Conservation (phyloP, 2,888 invertebrate genomes). For the Scotopteryx bipunctaria region DNA sequence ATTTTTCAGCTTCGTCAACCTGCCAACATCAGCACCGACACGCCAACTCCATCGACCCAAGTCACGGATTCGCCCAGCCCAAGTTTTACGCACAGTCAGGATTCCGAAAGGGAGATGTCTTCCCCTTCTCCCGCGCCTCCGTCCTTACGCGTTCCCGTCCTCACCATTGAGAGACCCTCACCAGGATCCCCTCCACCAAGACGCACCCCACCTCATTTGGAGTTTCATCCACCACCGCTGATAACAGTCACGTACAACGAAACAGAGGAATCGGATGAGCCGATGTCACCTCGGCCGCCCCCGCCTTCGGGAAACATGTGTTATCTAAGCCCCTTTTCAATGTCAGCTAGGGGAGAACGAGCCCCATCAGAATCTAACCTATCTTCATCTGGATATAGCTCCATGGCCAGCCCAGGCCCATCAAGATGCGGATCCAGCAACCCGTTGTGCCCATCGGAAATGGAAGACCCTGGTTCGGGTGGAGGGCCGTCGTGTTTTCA, state of each 20-base stretch:
- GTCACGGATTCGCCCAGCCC: conserved; percentile 77
- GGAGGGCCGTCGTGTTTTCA: conserved; percentile 80
- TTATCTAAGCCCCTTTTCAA: conserved; percentile 90
- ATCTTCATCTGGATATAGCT: conserved; percentile 93
- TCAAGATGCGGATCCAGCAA: conserved; percentile 92
- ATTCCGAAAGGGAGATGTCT: conserved; percentile 72
- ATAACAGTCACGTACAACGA: conserved; percentile 90
- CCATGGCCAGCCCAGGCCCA: conserved; percentile 93
- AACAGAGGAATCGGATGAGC: conserved; percentile 91
- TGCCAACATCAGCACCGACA: conserved; percentile 59
- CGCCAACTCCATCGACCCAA: conserved; percentile 74
- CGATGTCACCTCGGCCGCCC: conserved; percentile 85
- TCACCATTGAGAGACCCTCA: conserved; percentile 87
- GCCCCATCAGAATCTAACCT: conserved; percentile 92
- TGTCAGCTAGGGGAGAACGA: conserved; percentile 87
- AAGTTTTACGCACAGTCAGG: conserved; percentile 74
- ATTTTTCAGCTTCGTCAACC: conserved; percentile 81
- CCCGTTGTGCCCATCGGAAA: conserved; percentile 89
- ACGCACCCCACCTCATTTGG: conserved; percentile 85
- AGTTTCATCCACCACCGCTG: conserved; percentile 87
- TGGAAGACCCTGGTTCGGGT: conserved; percentile 88
- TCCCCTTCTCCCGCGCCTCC: conserved; percentile 76
- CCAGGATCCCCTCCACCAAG: conserved; percentile 85
- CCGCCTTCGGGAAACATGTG: conserved; percentile 85
- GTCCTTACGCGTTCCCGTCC: conserved; percentile 84